Evolutionary conservation across 2,888 invertebrate genomes (phyloP), one percentile per base, ranked within the genome.

Genomic region (Ptychoptera albimana): DNA sequence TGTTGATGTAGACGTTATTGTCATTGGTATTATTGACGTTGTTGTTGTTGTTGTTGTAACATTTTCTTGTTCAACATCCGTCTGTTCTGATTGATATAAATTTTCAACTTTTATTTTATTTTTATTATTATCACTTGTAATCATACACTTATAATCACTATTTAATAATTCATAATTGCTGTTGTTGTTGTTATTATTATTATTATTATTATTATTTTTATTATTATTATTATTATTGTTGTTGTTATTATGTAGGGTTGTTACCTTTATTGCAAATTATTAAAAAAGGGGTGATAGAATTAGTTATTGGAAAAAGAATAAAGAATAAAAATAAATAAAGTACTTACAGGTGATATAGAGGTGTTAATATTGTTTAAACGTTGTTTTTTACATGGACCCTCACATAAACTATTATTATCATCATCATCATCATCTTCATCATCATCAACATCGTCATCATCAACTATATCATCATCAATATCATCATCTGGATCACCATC

Each of bases 1-100:
- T 43, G 30, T n/a, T 30, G 31, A 10, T 44, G 34, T 11, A 13
- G 44, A 64, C 53, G 52, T 63, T 63, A 53, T 62, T 63, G 53
- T 66, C 63, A 15, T 23, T 39, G 35, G 10, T 45, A 42, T 38
- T 38, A 38, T 23, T 39, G 53, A 61, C 62, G 34, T 35, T 45
- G 43, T 11, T 43, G 39, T 13, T 46, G 43, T 4, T 44, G 45
- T 51, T 58, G 61, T 54, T 64, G 66, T n/a, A n/a, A n/a, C n/a
- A n/a, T n/a, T n/a, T n/a, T n/a, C n/a, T n/a, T n/a, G n/a, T n/a
- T n/a, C n/a, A n/a, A n/a, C n/a, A n/a, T n/a, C n/a, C n/a, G n/a
- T n/a, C n/a, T n/a, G n/a, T n/a, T n/a, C n/a, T n/a, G n/a, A n/a
- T n/a, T n/a, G n/a, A n/a, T n/a, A n/a, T n/a, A n/a, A n/a, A n/a